Conservation (phyloP, 2,113 vertebrate species). For the Pterocles gutturalis region DNA sequence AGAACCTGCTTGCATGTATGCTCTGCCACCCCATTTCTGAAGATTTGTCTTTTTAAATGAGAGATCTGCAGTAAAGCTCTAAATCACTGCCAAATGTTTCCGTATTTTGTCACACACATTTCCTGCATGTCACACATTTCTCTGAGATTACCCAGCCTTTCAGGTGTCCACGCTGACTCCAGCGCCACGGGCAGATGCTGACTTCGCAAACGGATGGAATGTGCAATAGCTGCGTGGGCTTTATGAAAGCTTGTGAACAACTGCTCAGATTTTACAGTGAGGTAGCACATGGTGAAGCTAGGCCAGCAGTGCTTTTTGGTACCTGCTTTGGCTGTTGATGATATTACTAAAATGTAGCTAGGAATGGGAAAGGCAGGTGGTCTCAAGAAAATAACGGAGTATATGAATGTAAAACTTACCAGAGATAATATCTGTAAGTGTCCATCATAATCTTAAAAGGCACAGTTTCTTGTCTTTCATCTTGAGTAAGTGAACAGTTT, state of each 20-base stretch:
- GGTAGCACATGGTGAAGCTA: background rate
- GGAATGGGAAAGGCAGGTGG: background rate
- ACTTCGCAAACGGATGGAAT: background rate
- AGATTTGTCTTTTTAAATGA: background rate
- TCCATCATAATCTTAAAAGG: background rate
- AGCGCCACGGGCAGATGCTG: rapidly evolving
- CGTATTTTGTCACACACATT: background rate
- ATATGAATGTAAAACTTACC: background rate
- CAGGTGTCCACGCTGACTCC: rapidly evolving
- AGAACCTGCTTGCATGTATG: background rate
- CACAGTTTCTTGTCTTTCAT: background rate
- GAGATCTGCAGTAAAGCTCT: background rate
- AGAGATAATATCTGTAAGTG: background rate
- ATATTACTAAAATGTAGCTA: background rate
- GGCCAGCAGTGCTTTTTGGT: background rate
- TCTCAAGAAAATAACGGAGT: background rate
- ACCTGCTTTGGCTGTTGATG: too few species aligned
- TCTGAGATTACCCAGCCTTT: background rate
- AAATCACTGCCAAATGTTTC: background rate
- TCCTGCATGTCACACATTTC: background rate
- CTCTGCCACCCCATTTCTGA: background rate
- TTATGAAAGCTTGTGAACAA: background rate
- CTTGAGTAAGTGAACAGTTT: background rate
- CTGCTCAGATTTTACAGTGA: background rate
- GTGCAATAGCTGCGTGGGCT: background rate